phyloP scores from a whole-genome alignment of 30 jellyfish, hydroid and myxozoan genomes.

The Aurelia coerulea region DNA sequence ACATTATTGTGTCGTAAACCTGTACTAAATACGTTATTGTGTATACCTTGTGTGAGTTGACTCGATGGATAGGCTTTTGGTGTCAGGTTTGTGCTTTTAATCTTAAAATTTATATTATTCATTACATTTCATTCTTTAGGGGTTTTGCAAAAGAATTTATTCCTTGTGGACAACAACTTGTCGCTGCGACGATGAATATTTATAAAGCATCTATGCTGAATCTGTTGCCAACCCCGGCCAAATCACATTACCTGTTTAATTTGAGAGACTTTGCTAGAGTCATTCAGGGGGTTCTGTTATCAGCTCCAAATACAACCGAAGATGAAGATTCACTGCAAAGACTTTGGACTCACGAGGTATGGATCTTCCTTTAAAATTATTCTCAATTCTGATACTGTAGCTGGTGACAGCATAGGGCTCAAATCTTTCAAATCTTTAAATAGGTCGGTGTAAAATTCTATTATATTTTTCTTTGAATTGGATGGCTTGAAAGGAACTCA shows the following conservation, averaged over 20 bases:
- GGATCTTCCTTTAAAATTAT: background rate
- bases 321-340: conserved; percentile 80
- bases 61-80: too few relatives aligned
- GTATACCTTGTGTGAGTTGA: too few relatives aligned
- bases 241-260: conserved; percentile 96
- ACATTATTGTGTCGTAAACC: too few relatives aligned
- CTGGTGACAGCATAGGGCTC: background rate
- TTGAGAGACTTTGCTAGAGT: conserved; percentile 97
- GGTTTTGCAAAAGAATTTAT: conserved; percentile 76
- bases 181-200: conserved; percentile 93
- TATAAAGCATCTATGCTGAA: conserved; percentile 88
- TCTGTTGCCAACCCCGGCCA: conserved; percentile 99
- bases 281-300: conserved; percentile 88
- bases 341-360: conserved; percentile 98
- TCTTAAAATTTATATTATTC: too few relatives aligned
- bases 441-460: too few relatives aligned
- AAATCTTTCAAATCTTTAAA: too few relatives aligned
- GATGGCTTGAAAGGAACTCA: too few relatives aligned
- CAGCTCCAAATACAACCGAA: conserved; percentile 80
- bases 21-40: too few relatives aligned
- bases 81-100: too few relatives aligned
- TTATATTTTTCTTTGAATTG: too few relatives aligned
- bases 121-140: conserved; percentile 22
- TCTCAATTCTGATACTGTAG: background rate
- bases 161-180: conserved; percentile 75